These are phyloP conservation scores for Psilopsiagon aurifrons DNA, from an alignment of 2,113 vertebrate species.

Conservation along the genomic window DNA sequence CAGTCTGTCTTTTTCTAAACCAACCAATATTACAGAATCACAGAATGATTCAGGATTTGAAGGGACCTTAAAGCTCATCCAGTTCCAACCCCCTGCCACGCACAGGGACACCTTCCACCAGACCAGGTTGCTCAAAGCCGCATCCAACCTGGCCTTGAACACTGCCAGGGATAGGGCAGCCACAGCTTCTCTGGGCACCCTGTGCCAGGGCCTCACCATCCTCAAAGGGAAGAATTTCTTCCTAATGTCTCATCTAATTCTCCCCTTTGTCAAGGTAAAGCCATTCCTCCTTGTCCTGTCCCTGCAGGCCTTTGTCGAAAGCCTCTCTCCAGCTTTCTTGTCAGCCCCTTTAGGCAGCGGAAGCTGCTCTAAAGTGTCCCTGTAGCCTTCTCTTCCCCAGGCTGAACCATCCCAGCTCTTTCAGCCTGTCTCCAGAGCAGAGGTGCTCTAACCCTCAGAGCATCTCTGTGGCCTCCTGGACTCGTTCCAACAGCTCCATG, in stretches of 20 bases:
- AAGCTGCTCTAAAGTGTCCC: not conserved
- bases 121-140: not conserved
- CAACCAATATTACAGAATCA: not conserved
- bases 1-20: not conserved
- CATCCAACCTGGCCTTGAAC: not conserved
- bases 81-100: not conserved
- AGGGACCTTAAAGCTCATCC: not conserved
- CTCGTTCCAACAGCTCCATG: not conserved
- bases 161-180: not conserved
- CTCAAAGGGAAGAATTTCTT: not conserved
- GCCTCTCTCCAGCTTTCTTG: not conserved
- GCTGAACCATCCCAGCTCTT: not conserved
- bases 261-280: not conserved
- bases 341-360: not conserved
- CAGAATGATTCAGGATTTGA: not conserved
- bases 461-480: not conserved
- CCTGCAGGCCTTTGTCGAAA: not conserved
- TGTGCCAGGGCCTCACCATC: not conserved
- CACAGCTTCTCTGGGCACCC: not conserved
- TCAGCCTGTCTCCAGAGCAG: not conserved
- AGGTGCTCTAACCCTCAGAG: not conserved
- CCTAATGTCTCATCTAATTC: not conserved
- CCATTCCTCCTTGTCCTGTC: not conserved
- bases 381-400: not conserved
- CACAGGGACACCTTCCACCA: not conserved